Base-by-base conservation (phyloP, 2,113 vertebrate genomes). In the Martes martes region DNA sequence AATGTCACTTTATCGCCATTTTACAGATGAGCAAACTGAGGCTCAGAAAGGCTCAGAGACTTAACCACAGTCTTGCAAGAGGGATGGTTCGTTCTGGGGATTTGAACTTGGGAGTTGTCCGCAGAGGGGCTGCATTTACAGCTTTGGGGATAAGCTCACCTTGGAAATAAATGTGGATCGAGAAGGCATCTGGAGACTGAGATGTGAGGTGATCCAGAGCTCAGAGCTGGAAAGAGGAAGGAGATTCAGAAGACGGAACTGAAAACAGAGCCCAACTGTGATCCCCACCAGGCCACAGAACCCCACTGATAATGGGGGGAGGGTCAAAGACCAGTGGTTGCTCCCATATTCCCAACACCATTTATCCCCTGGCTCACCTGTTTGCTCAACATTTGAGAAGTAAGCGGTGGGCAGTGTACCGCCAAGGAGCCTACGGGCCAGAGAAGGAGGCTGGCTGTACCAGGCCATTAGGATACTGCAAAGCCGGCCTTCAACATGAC, bases 21-120 rank as follows among this genome's bases (percentile, higher is more conserved):
- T 79, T 21, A 52, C 47, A 45, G 83, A 52, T 23, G 39, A 71
- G 57, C 90, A 89, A 80, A 81, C 36, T 50, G 93, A 71, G 67
- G 52, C 33, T 74, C 26, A 52, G 61, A 83, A 71, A 76, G 81
- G 19, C 42, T 89, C 83, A 79, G 67, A 9, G 23, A 19, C 36
- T 67, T 52, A 78, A 15, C 36, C 26, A 4, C 9, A 3, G n/a
- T 45, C 45, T 50, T 39, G 13, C 4, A n/a, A 45, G 28, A 36
- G 36, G 83, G 74, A 71, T 78, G 50, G 14, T 0, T 24, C 39
- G 55, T 4, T 39, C 74, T 83, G 59, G 16, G 55, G 65, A 10
- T 18, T 24, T 45, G n/a, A 39, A 31, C 28, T 28, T 1, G 16
- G 69, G 47, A 52, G 79, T 10, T n/a, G 14, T 39, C 33, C 3